A percentile compares a stretch with the other conserved stretches of the same genome.
These are phyloP conservation scores for Heterodera carotae DNA, from an alignment of 1,140 invertebrate genomes.

Conservation along the genomic window DNA sequence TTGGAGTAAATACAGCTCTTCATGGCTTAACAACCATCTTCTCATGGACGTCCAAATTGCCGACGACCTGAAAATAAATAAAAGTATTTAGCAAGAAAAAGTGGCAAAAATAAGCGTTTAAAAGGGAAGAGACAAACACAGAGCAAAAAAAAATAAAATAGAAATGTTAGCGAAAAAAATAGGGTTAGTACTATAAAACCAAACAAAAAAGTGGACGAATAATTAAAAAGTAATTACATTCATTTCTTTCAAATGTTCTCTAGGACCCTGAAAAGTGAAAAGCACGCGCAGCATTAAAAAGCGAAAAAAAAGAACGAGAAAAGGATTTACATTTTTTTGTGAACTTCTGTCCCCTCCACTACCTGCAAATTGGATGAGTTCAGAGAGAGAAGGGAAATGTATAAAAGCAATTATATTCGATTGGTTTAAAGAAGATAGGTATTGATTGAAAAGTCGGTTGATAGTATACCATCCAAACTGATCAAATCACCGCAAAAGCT, in stretches of 20 bases:
- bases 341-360: constrained; percentile 63
- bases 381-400: neutral
- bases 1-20: constrained; percentile 6
- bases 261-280: constrained; percentile 45
- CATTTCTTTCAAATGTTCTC: constrained; percentile 60
- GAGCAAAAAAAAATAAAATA: neutral
- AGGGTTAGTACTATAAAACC: neutral
- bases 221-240: constrained; percentile 36
- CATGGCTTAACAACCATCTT: constrained; percentile 63
- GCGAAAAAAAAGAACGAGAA: neutral
- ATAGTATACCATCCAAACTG: neutral
- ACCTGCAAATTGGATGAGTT: constrained; percentile 49
- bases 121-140: constrained; percentile 26
- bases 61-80: constrained; percentile 59
- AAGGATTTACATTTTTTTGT: constrained; percentile 57
- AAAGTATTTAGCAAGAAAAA: constrained; percentile 8
- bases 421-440: neutral
- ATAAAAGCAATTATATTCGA: neutral
- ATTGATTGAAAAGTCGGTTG: neutral
- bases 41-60: constrained; percentile 64
- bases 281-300: neutral
- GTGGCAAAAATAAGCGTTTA: constrained; percentile 23
- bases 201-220: too few species aligned
- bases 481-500: constrained; percentile 10
- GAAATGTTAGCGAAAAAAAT: neutral